These are phyloP conservation scores for Mellilla xanthometata DNA, from an alignment of 2,888 invertebrate species.

Conservation along the genomic window DNA sequence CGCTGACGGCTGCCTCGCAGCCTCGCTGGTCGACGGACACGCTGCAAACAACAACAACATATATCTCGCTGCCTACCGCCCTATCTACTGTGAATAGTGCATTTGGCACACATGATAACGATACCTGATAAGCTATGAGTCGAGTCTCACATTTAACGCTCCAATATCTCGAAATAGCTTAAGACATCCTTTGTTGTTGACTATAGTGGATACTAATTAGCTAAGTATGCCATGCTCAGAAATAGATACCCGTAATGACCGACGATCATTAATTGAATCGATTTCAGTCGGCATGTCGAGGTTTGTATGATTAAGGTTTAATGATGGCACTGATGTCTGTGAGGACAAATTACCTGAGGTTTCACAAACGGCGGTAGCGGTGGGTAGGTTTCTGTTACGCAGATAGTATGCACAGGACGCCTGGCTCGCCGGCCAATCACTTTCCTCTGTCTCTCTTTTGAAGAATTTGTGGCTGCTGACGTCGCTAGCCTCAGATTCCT, in stretches of 20 bases:
- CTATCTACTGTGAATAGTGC: constrained; percentile 63
- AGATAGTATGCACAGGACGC: constrained; percentile 55
- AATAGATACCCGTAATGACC: constrained; percentile 13
- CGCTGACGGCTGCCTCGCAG: constrained; percentile 40
- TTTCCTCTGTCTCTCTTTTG: constrained; percentile 61
- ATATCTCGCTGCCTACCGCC: constrained; percentile 20
- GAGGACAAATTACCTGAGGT: constrained; percentile 58
- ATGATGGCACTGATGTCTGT: not conserved
- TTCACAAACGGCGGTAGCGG: constrained; percentile 64
- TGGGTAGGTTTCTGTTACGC: constrained; percentile 61
- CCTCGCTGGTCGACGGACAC: constrained; percentile 56
- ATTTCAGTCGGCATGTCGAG: not conserved
- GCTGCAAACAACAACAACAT: constrained; percentile 54
- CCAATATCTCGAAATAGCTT: constrained; percentile 35
- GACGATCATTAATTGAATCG: constrained; percentile 3
- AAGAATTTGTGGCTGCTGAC: constrained; percentile 47
- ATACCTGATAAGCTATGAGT: constrained; percentile 53
- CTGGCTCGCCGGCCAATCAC: constrained; percentile 44
- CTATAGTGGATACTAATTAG: constrained; percentile 14
- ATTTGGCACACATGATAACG: constrained; percentile 67
- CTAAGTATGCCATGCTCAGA: constrained; percentile 11
- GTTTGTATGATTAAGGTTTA: not conserved
- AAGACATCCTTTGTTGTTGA: constrained; percentile 10
- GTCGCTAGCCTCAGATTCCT: constrained; percentile 52
- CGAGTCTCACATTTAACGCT: constrained; percentile 38